Base-by-base conservation (phyloP, 2,797 vertebrate species). In the Xenops minutus region DNA sequence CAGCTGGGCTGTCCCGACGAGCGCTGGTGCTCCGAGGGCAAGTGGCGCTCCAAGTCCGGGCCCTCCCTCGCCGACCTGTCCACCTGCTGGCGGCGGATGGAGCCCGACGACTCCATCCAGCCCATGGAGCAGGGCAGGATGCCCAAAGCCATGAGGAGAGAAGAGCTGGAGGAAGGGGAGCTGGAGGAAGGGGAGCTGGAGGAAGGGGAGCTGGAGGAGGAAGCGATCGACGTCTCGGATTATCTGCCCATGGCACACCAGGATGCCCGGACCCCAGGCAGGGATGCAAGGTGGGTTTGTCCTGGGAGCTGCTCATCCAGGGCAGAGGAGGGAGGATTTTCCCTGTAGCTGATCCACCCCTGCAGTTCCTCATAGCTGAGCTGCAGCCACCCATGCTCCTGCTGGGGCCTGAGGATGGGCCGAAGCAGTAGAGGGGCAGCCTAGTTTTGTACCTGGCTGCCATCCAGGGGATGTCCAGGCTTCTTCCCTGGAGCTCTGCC, bases 131-230 rank as follows among this genome's bases (percentile, higher is more conserved):
- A 98, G 64, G 97, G 95, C 78, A 78, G 96, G 61, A 88, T 98
- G 17, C 92, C 97, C 12, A 97, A 96, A 32, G 91, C 98, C 13
- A 92, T 98, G 96, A 96, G 96, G 69, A 95, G 95, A 14, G 90
- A 94, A 34, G 95, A 96, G 69, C 83, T 96, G 88, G 96, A 97
- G 51, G 96, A 97, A 51, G 86, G 93, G 44, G 97, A 98, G 48
- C 61, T 96, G 0, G 98, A 98, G 8, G 98, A 98, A 19, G 98
- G 98, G 3, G 98, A 98, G 5, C 96, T 98, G 85, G 97, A 98
- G 67, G 97, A 98, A 4, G 97, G 97, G 7, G 97, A 98, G 82
- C 96, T 98, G 5, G 95, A 97, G 16, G 92, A 93, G 26, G 95
- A 89, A 66, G 92, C 92, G 7, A 96, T 97, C 3, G 93, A 97